phyloP scores from a whole-genome alignment of 2,797 vertebrate genomes.

The Cryptoblepharus egeriae region DNA sequence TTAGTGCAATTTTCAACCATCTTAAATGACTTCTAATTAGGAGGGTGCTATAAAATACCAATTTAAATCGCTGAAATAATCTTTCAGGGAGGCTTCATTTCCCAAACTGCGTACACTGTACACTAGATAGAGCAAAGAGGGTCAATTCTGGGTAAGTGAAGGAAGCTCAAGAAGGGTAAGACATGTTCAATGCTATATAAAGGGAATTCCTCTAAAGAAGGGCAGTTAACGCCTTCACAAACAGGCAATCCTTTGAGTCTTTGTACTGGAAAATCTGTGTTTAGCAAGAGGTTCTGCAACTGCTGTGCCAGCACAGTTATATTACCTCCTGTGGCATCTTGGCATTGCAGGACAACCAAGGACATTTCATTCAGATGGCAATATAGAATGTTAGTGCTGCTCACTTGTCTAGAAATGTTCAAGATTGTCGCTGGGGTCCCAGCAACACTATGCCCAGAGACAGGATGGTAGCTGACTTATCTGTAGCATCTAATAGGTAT shows the following conservation, averaged over 20 bases:
- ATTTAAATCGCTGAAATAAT: slow-evolving; percentile 39
- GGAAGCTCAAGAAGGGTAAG: neutral
- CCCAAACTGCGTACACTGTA: slow-evolving; percentile 20
- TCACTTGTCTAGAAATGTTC: neutral
- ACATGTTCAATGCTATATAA: neutral
- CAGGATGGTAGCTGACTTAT: no score
- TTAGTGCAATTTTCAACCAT: slow-evolving; percentile 9
- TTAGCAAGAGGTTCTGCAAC: neutral
- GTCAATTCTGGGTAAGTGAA: slow-evolving; percentile 22
- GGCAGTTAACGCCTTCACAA: slow-evolving; percentile 34
- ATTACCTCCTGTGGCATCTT: neutral
- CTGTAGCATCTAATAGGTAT: no score
- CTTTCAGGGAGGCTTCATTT: slow-evolving; percentile 37
- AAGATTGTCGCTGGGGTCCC: neutral
- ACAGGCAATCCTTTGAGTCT: neutral
- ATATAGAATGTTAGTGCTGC: neutral
- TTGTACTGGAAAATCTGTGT: neutral
- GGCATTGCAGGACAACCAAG: neutral
- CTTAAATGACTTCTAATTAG: slow-evolving; percentile 38
- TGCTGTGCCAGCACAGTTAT: neutral
- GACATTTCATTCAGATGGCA: neutral
- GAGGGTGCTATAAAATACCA: slow-evolving; percentile 35
- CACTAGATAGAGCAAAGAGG: slow-evolving; percentile 15
- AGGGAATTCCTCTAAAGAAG: neutral
- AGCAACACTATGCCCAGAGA: neutral